Conservation (phyloP, 1,140 invertebrate species). For the Heliconius hewitsoni region DNA sequence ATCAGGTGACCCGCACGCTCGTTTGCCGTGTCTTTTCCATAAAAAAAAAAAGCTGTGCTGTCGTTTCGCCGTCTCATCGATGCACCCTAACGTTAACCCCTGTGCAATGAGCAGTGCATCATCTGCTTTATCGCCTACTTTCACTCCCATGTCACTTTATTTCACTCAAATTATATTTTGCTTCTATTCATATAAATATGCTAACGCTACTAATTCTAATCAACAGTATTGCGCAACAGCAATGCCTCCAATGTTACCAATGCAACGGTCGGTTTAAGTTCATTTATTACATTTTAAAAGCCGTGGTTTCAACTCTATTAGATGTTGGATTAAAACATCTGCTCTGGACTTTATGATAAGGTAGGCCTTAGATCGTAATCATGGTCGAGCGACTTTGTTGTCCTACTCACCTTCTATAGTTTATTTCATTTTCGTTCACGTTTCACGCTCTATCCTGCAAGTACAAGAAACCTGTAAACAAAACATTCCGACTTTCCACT, state of each 20-base stretch:
- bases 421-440: no score
- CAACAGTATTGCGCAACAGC: slow-evolving; percentile 7
- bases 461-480: background rate
- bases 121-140: no score
- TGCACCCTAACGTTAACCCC: no score
- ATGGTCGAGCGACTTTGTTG: background rate
- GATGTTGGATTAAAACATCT: slow-evolving; percentile 3
- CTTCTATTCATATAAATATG: background rate
- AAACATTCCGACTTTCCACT: background rate
- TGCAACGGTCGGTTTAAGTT: slow-evolving; percentile 17
- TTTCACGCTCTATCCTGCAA: no score
- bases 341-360: background rate
- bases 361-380: background rate
- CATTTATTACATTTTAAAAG: slow-evolving; percentile 16
- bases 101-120: no score
- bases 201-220: slow-evolving; percentile 13
- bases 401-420: background rate
- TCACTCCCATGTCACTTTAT: no score
- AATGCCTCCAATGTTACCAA: background rate
- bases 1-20: no score
- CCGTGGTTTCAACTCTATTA: slow-evolving; percentile 16
- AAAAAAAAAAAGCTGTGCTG: no score
- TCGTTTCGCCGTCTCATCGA: no score
- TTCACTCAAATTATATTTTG: background rate
- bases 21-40: no score